Base-by-base conservation (phyloP, 1,140 invertebrate genomes). In the Trichonephila inaurata region DNA sequence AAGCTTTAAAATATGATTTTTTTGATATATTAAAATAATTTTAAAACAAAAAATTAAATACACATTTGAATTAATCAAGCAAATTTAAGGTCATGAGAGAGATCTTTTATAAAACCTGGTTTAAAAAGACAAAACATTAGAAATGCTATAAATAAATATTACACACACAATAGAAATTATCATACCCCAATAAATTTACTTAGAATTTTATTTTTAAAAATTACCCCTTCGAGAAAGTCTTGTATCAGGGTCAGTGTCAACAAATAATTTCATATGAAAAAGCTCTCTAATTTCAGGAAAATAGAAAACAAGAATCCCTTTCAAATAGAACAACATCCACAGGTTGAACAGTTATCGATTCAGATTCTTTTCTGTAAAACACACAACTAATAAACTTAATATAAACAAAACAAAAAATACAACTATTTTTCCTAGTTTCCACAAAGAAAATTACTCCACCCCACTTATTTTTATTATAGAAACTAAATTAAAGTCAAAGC, bases 201-300 rank as follows among this genome's bases (percentile, higher is more conserved):
- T 12, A 51, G 51, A 10, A 12, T 7, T 12, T 12, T 51, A 51
- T 51, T 51, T 51, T 51, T 51, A 51, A 51, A 19, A 64, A n/a
- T 95, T 96, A 99, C 98, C 98, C 97, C 99, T 97, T 95, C 99
- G 97, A 3, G 99, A 98, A 24, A 99, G 96, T 95, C 99, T 97
- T 0, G 99, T 99, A 95, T 99, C 99, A 0, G 99, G 99, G 96
- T 99, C 99, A 0, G 99, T 99, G 95, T 99, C 99, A 40, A 99
- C 99, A 96, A 99, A 99, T 14, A 99, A 96, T 96, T 99, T 99
- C 98, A 99, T 99, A 95, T 99, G 98, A 96, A 99, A 99, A 40
- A 99, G 96, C 89, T 99, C 98, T 91, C 99, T 96, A 89, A 99
- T 97, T 95, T 99, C 98, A 16, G 98, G 98, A 96, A 99, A 99